Evolutionary conservation across 92 coral and sea anemone genomes (phyloP).

Genomic region (Epizoanthus rinbou): DNA sequence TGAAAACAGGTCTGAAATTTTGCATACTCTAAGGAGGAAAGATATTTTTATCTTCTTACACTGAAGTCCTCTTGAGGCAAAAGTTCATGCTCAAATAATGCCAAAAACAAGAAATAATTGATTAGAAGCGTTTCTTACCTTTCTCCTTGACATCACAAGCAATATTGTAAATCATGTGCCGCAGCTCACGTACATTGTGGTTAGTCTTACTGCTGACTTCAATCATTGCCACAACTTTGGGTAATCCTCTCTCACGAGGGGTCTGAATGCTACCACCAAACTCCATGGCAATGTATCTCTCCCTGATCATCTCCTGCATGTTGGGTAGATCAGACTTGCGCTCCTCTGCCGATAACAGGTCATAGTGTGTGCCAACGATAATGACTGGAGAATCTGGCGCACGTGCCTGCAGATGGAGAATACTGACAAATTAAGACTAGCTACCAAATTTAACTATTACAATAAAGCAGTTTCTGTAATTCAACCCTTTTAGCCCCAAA

Average conservation of each 20-base stretch:
- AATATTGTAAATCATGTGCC: constrained; percentile 87
- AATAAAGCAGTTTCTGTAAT: too few species aligned
- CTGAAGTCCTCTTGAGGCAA: too few species aligned
- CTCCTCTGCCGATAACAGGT: constrained; percentile 76
- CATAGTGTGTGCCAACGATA: constrained; percentile 95
- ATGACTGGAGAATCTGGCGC: constrained; percentile 95
- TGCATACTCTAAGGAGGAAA: too few species aligned
- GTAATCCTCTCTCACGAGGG: constrained; percentile 97
- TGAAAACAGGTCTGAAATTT: too few species aligned
- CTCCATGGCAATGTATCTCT: constrained; percentile 86
- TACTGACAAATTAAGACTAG: too few species aligned
- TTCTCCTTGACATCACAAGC: constrained; percentile 92
- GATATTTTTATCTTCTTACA: too few species aligned
- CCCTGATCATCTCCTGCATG: constrained; percentile 81
- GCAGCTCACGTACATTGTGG: constrained; percentile 78
- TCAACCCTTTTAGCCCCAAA: background rate
- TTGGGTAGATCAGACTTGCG: constrained; percentile 61
- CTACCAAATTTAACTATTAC: too few species aligned
- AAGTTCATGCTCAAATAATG: too few species aligned
- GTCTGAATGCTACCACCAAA: constrained; percentile 79
- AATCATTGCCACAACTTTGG: constrained; percentile 87
- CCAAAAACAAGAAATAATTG: too few species aligned
- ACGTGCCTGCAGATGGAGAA: constrained; percentile 73
- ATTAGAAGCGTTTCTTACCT: constrained; percentile 55
- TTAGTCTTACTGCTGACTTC: constrained; percentile 94